Base-by-base conservation (phyloP, 2,888 invertebrate genomes). In the Charanyca ferruginea region DNA sequence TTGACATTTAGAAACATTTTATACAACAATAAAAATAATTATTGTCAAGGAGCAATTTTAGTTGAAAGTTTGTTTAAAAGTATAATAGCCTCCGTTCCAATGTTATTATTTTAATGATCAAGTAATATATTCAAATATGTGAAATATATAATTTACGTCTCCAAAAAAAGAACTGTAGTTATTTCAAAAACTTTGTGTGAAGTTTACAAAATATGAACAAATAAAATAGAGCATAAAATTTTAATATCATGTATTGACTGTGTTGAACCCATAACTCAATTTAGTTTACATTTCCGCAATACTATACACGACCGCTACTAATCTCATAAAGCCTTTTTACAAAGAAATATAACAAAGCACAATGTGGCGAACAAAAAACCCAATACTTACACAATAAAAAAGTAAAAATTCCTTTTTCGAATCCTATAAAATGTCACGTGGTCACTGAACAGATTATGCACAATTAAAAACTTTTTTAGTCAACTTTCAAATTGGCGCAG, bases 401-500 rank as follows among this genome's bases (percentile, higher is more conserved):
- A 23, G 25, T 42, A 25, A 67, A 73, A 64, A 67, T 54, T 79
- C 76, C 74, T 65, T 70, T 72, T 73, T 64, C 16, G 54, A 57
- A 48, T 74, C 66, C 66, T 53, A 52, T 53, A 55, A 65, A 83
- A 77, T 69, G 59, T 77, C 83, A 83, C 83, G 74, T 75, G 60
- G 57, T 71, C 83, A 83, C 83, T 77, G 67, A 81, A 83, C 83
- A 74, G 71, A 79, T 71, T 67, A 77, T 72, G 53, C 80, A 83
- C 83, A 73, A 77, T 65, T 64, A 48, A 70, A 78, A 81, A 76
- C 72, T 74, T 84, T 58, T 84, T 83, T 75, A 68, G 48, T 71
- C 66, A 82, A 82, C 75, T 83, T 83, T 82, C 83, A 79, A 83
- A 83, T 75, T 69, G 59, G 77, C 77, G 81, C 73, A 73, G 64